phyloP scores from a whole-genome alignment of 2,113 vertebrate genomes.

The Hippolais icterina region DNA sequence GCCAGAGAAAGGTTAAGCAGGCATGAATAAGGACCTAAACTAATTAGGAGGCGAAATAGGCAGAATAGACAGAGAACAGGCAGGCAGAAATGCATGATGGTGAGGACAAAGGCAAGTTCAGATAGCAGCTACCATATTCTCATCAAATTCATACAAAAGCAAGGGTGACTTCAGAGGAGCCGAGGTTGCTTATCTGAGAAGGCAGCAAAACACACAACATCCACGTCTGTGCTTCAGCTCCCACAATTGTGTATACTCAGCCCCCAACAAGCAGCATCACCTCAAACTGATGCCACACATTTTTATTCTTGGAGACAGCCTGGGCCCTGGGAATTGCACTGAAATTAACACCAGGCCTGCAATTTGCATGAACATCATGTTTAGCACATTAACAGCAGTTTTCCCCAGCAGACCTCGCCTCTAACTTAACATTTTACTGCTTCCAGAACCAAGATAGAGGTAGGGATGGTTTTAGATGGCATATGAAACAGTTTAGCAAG shows the following conservation, averaged over 20 bases:
- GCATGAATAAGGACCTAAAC: background rate
- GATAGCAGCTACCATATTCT: background rate
- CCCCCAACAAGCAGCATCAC: background rate
- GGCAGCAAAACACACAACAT: background rate
- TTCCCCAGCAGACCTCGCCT: background rate
- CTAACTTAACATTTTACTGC: background rate
- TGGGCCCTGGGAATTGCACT: background rate
- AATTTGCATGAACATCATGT: background rate
- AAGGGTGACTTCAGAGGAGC: background rate
- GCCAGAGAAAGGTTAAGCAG: background rate
- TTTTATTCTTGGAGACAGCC: background rate
- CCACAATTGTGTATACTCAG: background rate
- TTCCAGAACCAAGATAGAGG: background rate
- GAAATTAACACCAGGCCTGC: background rate
- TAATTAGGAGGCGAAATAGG: background rate
- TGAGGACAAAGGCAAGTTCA: background rate
- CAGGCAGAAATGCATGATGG: background rate
- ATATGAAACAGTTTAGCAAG: background rate
- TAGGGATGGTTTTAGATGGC: background rate
- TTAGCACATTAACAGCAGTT: background rate
- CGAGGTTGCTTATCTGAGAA: background rate
- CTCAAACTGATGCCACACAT: background rate
- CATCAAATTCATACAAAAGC: background rate
- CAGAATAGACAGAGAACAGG: background rate
- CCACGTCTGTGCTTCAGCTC: background rate